Conservation (phyloP, 1,140 invertebrate species). For the Galendromus occidentalis region DNA sequence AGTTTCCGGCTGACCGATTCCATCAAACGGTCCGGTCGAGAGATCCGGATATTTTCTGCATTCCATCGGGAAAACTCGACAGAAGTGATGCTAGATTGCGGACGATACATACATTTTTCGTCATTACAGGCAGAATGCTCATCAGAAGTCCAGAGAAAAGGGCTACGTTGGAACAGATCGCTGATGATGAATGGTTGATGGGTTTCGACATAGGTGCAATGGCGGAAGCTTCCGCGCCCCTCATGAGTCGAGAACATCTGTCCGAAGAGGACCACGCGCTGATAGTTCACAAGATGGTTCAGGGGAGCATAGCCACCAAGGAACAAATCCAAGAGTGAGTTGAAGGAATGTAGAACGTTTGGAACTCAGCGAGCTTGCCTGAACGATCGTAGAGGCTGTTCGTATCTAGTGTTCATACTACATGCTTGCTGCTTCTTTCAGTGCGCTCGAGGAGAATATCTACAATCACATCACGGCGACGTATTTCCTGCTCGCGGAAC, state of each 20-base stretch:
- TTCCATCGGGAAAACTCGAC: conserved; percentile 13
- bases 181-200: conserved; percentile 58
- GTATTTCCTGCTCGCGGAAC: conserved; percentile 86
- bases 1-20: no score
- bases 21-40: no score
- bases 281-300: conserved; percentile 89
- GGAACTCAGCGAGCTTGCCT: no score
- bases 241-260: conserved; percentile 59
- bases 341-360: no score
- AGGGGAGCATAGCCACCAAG: conserved; percentile 75
- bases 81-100: background rate
- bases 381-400: no score
- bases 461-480: conserved; percentile 98
- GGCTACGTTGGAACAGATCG: conserved; percentile 67
- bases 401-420: background rate
- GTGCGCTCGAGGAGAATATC: conserved; percentile 77
- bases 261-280: conserved; percentile 76
- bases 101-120: conserved; percentile 28
- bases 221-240: conserved; percentile 41
- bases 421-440: conserved; percentile 25
- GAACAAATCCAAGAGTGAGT: conserved; percentile 73
- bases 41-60: conserved; percentile 14
- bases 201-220: conserved; percentile 25
- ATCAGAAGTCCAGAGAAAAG: conserved; percentile 74
- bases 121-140: conserved; percentile 77